Evolutionary conservation across 2,113 vertebrate species (phyloP).

Genomic region (Panthera leo): DNA sequence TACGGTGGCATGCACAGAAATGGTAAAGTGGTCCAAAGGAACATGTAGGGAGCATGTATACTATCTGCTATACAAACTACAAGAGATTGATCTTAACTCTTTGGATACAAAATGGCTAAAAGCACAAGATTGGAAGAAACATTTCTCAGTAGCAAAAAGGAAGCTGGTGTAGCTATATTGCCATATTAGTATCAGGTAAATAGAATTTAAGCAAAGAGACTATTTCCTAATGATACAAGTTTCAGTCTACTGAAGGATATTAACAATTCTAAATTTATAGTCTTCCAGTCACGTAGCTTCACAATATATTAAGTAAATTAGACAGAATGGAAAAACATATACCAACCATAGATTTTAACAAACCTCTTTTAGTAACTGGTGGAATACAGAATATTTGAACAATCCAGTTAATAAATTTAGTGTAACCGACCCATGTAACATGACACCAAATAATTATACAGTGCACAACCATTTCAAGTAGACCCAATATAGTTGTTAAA

Average conservation of each 20-base stretch:
- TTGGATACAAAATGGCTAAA: not conserved
- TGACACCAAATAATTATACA: not conserved
- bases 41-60: not conserved
- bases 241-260: not conserved
- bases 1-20: no score
- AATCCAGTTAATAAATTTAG: not conserved
- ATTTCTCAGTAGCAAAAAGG: not conserved
- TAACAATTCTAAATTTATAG: not conserved
- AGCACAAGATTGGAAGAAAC: not conserved
- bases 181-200: not conserved
- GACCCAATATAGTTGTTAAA: not conserved
- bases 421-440: not conserved
- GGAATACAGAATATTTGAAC: not conserved
- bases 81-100: not conserved
- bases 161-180: not conserved
- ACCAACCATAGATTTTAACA: not conserved
- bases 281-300: not conserved
- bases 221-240: not conserved
- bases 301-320: not conserved
- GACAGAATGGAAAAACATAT: not conserved
- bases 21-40: not conserved
- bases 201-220: not conserved
- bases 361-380: not conserved
- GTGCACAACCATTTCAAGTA: not conserved
- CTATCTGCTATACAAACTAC: not conserved